Evolutionary conservation across 1,140 invertebrate genomes (phyloP).

Genomic region (Cryptotermes secundus): DNA sequence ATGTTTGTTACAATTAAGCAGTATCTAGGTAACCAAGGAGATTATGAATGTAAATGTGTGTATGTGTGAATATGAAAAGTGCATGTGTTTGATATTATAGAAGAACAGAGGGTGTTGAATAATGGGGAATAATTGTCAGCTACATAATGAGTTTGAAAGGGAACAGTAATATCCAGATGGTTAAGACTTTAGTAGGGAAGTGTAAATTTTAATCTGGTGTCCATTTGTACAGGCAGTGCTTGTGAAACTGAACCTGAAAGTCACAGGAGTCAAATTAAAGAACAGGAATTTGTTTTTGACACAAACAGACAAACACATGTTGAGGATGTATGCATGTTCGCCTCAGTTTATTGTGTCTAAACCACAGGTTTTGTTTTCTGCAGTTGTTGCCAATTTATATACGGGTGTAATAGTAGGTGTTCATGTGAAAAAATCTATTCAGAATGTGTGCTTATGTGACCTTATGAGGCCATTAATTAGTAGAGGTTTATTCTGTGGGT

Average conservation of each 20-base stretch:
- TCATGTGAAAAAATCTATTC: neutral
- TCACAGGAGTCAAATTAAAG: neutral
- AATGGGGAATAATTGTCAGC: neutral
- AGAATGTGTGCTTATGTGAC: neutral
- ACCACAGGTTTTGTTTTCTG: neutral
- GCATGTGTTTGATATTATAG: neutral
- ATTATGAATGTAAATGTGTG: neutral
- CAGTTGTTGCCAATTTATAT: neutral
- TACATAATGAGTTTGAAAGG: neutral
- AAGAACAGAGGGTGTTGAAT: neutral
- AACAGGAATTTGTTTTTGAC: neutral
- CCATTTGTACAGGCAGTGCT: neutral
- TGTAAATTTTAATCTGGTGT: neutral
- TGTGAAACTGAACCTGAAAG: neutral
- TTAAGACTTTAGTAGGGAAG: neutral
- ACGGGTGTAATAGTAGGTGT: conserved; percentile 7
- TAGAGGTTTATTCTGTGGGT: neutral
- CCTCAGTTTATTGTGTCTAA: neutral
- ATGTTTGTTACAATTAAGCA: neutral
- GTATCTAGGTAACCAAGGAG: neutral
- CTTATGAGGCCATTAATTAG: neutral
- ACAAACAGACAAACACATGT: neutral
- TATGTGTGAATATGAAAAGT: neutral
- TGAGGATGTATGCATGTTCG: neutral
- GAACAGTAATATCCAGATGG: too few relatives aligned